Evolutionary conservation across 2,797 vertebrate genomes (phyloP).

Genomic region (Micrastur ruficollis): DNA sequence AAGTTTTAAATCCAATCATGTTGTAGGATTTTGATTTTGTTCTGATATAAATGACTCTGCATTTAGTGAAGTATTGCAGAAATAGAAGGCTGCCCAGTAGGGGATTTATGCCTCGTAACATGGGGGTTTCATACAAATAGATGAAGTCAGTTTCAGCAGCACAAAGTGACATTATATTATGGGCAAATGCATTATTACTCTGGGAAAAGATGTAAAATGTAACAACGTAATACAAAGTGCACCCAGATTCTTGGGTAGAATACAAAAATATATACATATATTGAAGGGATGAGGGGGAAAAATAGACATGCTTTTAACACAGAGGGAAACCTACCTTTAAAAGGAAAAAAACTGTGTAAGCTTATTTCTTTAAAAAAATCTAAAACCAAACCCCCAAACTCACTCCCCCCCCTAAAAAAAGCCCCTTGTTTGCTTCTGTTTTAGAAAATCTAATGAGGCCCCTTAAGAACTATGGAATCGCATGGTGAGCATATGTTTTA

Average conservation of each 20-base stretch:
- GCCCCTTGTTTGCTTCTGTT: slow-evolving; percentile 28
- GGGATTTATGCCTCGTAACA: not conserved
- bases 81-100: not conserved
- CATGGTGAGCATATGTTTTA: slow-evolving; percentile 83
- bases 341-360: not conserved
- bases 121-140: not conserved
- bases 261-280: not conserved
- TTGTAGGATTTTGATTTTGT: not conserved
- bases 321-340: not conserved
- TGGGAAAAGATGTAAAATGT: not conserved
- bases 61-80: not conserved
- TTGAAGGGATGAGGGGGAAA: not conserved
- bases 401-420: not conserved
- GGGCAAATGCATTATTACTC: not conserved
- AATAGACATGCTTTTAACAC: not conserved
- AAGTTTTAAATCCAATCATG: not conserved
- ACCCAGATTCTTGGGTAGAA: not conserved
- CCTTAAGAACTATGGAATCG: slow-evolving; percentile 90
- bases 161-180: not conserved
- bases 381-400: not conserved
- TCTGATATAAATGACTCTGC: not conserved
- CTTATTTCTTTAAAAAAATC: not conserved
- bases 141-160: not conserved
- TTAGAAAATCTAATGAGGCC: slow-evolving; percentile 93
- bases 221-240: not conserved